Evolutionary conservation across 2,113 vertebrate genomes (phyloP).

Genomic region (Plectropomus leopardus): DNA sequence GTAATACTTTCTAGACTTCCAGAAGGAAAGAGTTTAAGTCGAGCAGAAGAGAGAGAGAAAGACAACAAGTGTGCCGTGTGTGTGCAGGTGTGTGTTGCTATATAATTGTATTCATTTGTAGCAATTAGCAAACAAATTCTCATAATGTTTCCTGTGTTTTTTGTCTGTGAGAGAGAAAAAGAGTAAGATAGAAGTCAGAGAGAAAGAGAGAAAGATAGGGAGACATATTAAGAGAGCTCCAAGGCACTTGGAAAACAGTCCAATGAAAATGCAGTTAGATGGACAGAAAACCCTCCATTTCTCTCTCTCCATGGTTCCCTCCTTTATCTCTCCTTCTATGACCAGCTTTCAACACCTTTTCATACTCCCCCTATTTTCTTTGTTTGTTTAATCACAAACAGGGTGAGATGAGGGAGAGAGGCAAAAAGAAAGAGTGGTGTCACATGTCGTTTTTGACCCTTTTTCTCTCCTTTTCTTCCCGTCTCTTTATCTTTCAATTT

Average conservation of each 20-base stretch:
- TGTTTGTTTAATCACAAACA: too few relatives aligned
- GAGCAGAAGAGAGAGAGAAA: slow-evolving; percentile 36
- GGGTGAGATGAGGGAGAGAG: slow-evolving; percentile 23
- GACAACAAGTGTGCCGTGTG: slow-evolving; percentile 33
- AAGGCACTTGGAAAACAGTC: slow-evolving; percentile 96
- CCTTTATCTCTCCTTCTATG: slow-evolving; percentile 35
- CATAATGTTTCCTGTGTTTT: background rate
- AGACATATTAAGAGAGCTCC: slow-evolving; percentile 79
- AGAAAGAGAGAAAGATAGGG: slow-evolving; percentile 4
- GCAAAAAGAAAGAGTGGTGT: slow-evolving; percentile 2
- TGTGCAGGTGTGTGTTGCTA: background rate
- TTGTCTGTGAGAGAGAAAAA: too few relatives aligned
- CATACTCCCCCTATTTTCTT: slow-evolving; percentile 41
- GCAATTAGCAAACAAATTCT: background rate
- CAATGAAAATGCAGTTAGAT: slow-evolving; percentile 74
- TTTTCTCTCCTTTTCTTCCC: background rate
- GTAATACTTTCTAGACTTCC: slow-evolving; percentile 88
- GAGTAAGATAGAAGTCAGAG: background rate
- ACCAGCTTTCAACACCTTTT: slow-evolving; percentile 57
- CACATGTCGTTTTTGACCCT: slow-evolving; percentile 13
- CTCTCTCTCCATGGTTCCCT: slow-evolving; percentile 43
- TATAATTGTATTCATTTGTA: background rate
- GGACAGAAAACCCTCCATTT: slow-evolving; percentile 61
- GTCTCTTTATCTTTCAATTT: slow-evolving; percentile 20
- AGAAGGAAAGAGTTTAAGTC: slow-evolving; percentile 80